These are phyloP conservation scores for Ladona fulva DNA, from an alignment of 1,140 invertebrate species.

Conservation along the genomic window DNA sequence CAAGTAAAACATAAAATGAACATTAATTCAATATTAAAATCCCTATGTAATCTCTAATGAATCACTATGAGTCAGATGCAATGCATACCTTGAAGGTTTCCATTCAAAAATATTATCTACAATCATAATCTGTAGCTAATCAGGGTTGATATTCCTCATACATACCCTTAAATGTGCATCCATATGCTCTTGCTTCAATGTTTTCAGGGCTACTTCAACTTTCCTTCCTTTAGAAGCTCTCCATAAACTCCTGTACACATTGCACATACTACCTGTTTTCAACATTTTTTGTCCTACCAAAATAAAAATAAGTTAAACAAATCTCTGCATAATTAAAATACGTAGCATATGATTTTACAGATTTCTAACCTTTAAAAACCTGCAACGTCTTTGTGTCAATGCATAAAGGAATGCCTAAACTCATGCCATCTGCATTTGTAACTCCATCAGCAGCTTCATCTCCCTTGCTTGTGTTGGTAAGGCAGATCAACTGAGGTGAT, in stretches of 20 bases:
- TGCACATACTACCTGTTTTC: conserved; percentile 48
- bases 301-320: conserved; percentile 22
- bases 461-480: conserved; percentile 31
- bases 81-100: too few relatives aligned
- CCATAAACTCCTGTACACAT: conserved; percentile 57
- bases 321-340: conserved; percentile 18
- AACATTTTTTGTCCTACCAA: conserved; percentile 47
- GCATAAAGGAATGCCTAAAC: conserved; percentile 42
- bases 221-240: conserved; percentile 57
- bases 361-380: conserved; percentile 45
- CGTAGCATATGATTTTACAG: background rate
- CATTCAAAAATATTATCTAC: too few relatives aligned
- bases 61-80: too few relatives aligned
- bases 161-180: conserved; percentile 32
- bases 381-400: conserved; percentile 53
- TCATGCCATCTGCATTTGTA: conserved; percentile 36
- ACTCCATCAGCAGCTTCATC: conserved; percentile 38
- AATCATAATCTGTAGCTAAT: too few relatives aligned
- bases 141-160: too few relatives aligned
- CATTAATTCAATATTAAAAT: too few relatives aligned
- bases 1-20: too few relatives aligned
- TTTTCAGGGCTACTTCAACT: conserved; percentile 63
- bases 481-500: conserved; percentile 62
- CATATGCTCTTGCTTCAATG: conserved; percentile 53
- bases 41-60: too few relatives aligned